phyloP scores from a whole-genome alignment of 1,140 invertebrate genomes.

The Hylaeus volcanicus region DNA sequence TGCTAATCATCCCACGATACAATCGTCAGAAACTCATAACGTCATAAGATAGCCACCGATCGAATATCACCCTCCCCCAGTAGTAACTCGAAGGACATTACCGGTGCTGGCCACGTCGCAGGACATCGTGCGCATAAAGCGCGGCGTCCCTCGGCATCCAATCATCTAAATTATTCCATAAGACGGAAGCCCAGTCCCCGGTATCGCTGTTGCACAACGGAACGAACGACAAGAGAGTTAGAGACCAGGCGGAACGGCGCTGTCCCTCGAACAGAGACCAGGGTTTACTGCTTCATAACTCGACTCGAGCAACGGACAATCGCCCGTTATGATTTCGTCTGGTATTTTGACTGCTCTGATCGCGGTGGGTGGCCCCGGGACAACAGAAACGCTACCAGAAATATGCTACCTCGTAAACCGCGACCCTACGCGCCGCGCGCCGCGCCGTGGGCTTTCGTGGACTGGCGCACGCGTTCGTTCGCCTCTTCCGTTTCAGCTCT shows the following conservation, averaged over 20 bases:
- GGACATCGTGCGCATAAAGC: too few relatives aligned
- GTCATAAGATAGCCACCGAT: too few relatives aligned
- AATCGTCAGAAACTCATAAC: too few relatives aligned
- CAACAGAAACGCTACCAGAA: conserved; percentile 75
- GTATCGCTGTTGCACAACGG: conserved; percentile 45
- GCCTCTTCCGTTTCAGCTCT: conserved; percentile 3
- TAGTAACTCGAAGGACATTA: too few relatives aligned
- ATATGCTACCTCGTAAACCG: conserved; percentile 80
- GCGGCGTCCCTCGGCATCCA: conserved; percentile 54
- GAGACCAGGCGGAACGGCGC: conserved; percentile 16
- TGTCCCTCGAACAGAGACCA: too few relatives aligned
- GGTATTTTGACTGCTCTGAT: conserved; percentile 77
- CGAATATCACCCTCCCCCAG: background rate
- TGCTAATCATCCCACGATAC: too few relatives aligned
- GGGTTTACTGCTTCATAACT: conserved; percentile 80
- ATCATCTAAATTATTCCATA: conserved; percentile 80
- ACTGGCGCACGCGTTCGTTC: conserved; percentile 25
- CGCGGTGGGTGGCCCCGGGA: conserved; percentile 71
- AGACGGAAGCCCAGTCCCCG: conserved; percentile 62
- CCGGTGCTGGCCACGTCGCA: too few relatives aligned
- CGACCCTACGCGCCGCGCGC: conserved; percentile 65
- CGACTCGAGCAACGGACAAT: conserved; percentile 74
- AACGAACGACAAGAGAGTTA: conserved; percentile 45
- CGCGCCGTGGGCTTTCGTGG: background rate
- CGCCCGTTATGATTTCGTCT: conserved; percentile 80